A percentile compares a stretch with the other conserved stretches of the same genome.
These are phyloP conservation scores for Epizoanthus fatuus DNA, from an alignment of 92 coral and sea anemone genomes.

Conservation along the genomic window DNA sequence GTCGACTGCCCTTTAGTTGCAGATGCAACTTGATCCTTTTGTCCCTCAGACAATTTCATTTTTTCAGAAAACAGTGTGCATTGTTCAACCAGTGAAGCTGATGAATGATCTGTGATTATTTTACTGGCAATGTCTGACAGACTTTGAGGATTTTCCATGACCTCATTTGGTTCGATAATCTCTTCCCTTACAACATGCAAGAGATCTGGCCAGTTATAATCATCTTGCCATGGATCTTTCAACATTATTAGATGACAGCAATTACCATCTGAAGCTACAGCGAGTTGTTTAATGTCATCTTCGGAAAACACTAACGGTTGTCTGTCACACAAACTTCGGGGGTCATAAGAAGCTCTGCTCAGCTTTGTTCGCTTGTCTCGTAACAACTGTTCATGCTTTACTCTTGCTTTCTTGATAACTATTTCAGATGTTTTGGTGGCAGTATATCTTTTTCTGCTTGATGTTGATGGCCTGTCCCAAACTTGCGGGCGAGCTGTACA, in stretches of 20 bases:
- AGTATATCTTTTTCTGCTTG: constrained; percentile 9
- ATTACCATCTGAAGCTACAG: background rate
- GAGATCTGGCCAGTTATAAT: constrained; percentile 11
- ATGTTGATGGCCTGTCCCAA: constrained; percentile 28
- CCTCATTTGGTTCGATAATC: constrained; percentile 19
- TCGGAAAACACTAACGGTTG: constrained; percentile 16
- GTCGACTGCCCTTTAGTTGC: constrained; percentile 46
- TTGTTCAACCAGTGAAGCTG: constrained; percentile 33
- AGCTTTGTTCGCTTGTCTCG: background rate
- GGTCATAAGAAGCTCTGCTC: constrained; percentile 19
- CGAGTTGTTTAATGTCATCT: constrained; percentile 31
- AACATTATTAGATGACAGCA: constrained; percentile 15
- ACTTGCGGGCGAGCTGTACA: constrained; percentile 31
- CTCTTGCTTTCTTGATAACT: constrained; percentile 4
- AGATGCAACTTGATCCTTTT: constrained; percentile 26
- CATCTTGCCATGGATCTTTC: constrained; percentile 38
- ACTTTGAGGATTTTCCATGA: constrained; percentile 31
- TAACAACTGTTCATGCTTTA: background rate
- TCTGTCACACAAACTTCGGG: constrained; percentile 26
- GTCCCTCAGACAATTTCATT: constrained; percentile 24
- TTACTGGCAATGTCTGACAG: constrained; percentile 21
- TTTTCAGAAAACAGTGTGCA: constrained; percentile 15
- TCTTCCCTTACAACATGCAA: constrained; percentile 41
- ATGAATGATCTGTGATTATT: constrained; percentile 13
- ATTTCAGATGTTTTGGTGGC: constrained; percentile 8